Percentiles rank a stretch among this genome's conserved stretches.
Evolutionary conservation across 2,888 invertebrate species (phyloP).

Genomic region (Heteromyza rotundicornis): DNA sequence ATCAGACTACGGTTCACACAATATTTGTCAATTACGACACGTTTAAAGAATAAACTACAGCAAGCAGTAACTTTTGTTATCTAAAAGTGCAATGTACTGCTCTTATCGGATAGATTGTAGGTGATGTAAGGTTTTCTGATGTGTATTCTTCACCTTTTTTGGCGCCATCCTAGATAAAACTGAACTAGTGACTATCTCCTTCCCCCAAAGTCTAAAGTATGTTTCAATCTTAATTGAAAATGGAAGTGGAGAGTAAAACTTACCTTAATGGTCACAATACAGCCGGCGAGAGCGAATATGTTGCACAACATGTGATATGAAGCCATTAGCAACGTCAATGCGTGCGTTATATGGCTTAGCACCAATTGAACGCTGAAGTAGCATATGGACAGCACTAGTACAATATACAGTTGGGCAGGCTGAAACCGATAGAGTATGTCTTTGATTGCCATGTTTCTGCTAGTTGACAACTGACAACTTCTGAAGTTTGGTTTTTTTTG

Average conservation of each 20-base stretch:
- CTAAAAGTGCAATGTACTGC: no score
- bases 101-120: no score
- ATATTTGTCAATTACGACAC: no score
- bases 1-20: no score
- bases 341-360: constrained; percentile 88
- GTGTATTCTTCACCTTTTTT: not conserved
- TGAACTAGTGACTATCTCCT: no score
- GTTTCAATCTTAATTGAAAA: no score
- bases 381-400: constrained; percentile 74
- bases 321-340: constrained; percentile 88
- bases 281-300: constrained; percentile 83
- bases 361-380: constrained; percentile 85
- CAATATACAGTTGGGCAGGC: constrained; percentile 76
- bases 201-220: not conserved
- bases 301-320: constrained; percentile 95
- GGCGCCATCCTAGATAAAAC: not conserved
- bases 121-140: no score
- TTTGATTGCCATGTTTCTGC: constrained; percentile 84
- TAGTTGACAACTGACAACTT: no score
- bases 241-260: constrained; percentile 46
- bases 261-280: constrained; percentile 81
- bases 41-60: no score
- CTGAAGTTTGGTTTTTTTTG: no score
- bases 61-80: no score
- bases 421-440: constrained; percentile 77